Evolutionary conservation across 2,113 vertebrate species (phyloP), one percentile per base, ranked within the genome.

Genomic region (Acanthochromis polyacanthus): DNA sequence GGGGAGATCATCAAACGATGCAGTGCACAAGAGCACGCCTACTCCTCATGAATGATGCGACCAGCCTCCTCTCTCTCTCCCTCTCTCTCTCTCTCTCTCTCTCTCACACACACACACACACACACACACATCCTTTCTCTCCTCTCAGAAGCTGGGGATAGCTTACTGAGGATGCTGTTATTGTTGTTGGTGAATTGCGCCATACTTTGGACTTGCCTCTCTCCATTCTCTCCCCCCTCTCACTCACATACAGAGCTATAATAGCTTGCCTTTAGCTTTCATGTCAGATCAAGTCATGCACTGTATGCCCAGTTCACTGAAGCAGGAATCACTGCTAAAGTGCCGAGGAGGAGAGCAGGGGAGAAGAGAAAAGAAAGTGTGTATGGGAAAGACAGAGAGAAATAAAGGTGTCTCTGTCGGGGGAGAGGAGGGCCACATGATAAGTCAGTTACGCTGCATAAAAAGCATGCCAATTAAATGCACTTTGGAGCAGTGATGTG

Each of bases 111-210:
- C 4, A 57, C 68, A 59, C 63, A 36, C 53, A 43, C 28, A 5
- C 22, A 36, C 52, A 68, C 50, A 22, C 48, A 20, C 65, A 55
- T 30, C 3, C 71, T 60, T n/a, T 40, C 59, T 75, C 71, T 65
- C 80, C 80, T 63, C 80, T 28, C 62, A 65, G 61, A 58, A 65
- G 74, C 61, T 58, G 82, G 82, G 73, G 82, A 87, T 32, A 82
- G 78, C 89, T 69, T 81, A 64, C 68, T 72, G 88, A 77, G 85
- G 83, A 69, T 81, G 82, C 77, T 75, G 65, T 76, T 86, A 71
- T 81, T 93, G 93, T 87, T 94, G 92, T 81, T 94, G 91, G 89
- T 91, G 91, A 91, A 93, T 93, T 92, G 91, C 94, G 83, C 93
- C 88, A 90, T 93, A 87, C 93, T 94, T 90, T 48, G 20, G 71